Percentiles rank a stretch among this genome's conserved stretches.
These are phyloP conservation scores for Melanotaenia duboulayi DNA, from an alignment of 2,113 vertebrate species.

Conservation along the genomic window DNA sequence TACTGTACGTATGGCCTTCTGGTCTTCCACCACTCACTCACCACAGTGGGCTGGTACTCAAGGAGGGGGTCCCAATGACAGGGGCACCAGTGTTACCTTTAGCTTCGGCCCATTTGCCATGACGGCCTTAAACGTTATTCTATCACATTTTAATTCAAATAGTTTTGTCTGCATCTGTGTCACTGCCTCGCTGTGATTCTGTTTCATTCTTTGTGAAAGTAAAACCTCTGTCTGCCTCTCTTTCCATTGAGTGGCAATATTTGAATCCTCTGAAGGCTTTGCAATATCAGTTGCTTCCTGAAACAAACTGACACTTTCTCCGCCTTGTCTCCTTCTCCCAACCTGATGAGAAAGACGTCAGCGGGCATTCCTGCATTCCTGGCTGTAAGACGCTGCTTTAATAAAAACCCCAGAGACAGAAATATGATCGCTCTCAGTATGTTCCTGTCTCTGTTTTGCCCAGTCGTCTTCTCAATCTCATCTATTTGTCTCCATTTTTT, in stretches of 20 bases:
- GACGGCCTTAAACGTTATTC: slow-evolving; percentile 38
- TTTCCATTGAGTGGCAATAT: slow-evolving; percentile 41
- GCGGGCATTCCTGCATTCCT: slow-evolving; percentile 81
- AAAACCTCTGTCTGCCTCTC: slow-evolving; percentile 21
- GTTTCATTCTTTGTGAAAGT: slow-evolving; percentile 34
- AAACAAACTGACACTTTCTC: slow-evolving; percentile 42
- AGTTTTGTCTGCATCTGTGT: slow-evolving; percentile 25
- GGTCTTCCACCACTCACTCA: slow-evolving; percentile 65
- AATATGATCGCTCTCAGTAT: slow-evolving; percentile 34
- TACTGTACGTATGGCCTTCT: slow-evolving; percentile 63
- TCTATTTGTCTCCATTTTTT: slow-evolving; percentile 13
- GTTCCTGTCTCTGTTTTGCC: slow-evolving; percentile 39
- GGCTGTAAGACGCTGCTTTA: slow-evolving; percentile 68
- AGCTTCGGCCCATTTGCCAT: slow-evolving; percentile 30
- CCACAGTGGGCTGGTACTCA: slow-evolving; percentile 54
- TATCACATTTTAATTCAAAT: slow-evolving; percentile 15
- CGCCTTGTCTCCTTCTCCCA: slow-evolving; percentile 19
- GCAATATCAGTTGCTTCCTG: slow-evolving; percentile 64
- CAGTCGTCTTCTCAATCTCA: slow-evolving; percentile 17
- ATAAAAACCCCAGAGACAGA: slow-evolving; percentile 80
- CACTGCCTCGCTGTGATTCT: slow-evolving; percentile 8
- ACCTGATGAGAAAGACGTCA: slow-evolving; percentile 71
- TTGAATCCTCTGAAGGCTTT: slow-evolving; percentile 61
- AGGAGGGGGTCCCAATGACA: slow-evolving; percentile 59
- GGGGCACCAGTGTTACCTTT: slow-evolving; percentile 62